Evolutionary conservation across 37 sponge, comb jelly and placozoan genomes (phyloP).

Genomic region (Oopsacas minuta): DNA sequence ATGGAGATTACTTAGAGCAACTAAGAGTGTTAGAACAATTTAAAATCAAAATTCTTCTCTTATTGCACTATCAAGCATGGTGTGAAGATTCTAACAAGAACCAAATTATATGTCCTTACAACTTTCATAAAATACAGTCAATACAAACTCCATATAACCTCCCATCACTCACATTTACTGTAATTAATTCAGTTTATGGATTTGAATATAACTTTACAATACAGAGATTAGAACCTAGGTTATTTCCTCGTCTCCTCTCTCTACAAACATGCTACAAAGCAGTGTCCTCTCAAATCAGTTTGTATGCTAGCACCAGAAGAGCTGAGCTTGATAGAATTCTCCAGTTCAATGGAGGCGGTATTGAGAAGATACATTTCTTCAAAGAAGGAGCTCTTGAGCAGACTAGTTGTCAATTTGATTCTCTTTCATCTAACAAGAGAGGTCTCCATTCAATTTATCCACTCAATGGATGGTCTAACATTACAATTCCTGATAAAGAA

Average conservation of each 20-base stretch:
- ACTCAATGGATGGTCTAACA: conserved; percentile 68
- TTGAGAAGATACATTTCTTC: neutral
- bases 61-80: neutral
- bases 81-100: neutral
- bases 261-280: neutral
- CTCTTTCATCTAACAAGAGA: neutral
- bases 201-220: neutral
- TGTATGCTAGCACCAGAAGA: neutral
- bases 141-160: neutral
- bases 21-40: neutral
- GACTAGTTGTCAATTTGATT: neutral
- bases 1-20: neutral
- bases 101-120: neutral
- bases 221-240: neutral
- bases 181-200: neutral
- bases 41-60: neutral
- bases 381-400: neutral
- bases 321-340: neutral
- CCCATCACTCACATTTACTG: conserved; percentile 14
- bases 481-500: conserved; percentile 80
- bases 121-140: neutral
- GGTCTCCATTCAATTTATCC: conserved; percentile 52
- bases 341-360: neutral
- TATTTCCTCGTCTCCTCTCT: neutral
- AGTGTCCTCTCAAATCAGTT: neutral